Conservation (phyloP, 2,113 vertebrate species). For the Heliornis fulica region DNA sequence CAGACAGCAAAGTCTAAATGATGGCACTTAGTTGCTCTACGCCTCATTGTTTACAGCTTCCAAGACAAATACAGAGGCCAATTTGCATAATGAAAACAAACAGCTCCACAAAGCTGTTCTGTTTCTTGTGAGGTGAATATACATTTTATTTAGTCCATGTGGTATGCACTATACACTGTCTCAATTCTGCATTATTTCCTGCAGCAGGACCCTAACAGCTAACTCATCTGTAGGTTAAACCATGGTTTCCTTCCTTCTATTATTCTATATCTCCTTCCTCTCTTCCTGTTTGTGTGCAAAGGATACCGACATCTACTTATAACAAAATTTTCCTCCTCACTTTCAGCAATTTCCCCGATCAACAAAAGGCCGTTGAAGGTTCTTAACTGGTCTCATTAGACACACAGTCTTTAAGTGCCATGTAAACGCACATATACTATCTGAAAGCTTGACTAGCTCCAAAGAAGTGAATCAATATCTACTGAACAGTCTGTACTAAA, state of each 20-base stretch:
- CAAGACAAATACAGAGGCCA: background rate
- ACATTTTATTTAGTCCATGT: background rate
- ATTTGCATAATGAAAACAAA: background rate
- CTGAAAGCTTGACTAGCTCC: background rate
- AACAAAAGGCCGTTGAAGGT: background rate
- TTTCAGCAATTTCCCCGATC: background rate
- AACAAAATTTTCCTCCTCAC: background rate
- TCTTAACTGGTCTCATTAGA: background rate
- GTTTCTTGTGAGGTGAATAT: background rate
- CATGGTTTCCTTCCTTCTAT: conserved; percentile 45
- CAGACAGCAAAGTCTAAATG: background rate
- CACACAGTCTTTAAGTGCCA: background rate
- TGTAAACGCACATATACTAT: background rate
- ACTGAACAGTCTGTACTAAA: background rate
- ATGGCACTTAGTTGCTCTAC: background rate
- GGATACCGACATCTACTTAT: background rate
- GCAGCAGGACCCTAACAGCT: background rate
- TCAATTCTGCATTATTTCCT: background rate
- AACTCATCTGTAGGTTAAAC: conserved; percentile 1
- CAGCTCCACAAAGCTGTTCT: background rate
- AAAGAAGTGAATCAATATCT: background rate
- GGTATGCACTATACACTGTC: background rate
- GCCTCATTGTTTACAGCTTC: background rate
- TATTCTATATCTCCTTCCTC: conserved; percentile 13
- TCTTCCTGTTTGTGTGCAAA: conserved; percentile 39